phyloP scores from a whole-genome alignment of 2,888 invertebrate genomes.

The Lutraria lutraria region DNA sequence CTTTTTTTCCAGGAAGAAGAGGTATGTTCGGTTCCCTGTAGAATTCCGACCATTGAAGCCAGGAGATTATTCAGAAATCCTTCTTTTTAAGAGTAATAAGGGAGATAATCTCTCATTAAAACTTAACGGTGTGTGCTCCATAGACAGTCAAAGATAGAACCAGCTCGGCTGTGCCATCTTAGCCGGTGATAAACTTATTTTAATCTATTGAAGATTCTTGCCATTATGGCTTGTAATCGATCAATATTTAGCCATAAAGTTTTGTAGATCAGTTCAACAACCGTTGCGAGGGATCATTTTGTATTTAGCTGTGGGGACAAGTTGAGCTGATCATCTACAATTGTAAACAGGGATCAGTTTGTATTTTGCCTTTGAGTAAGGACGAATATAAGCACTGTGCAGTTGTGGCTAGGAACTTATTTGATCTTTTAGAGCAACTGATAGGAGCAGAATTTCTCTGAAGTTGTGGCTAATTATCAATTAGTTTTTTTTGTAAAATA shows the following conservation, averaged over 20 bases:
- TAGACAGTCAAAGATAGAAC: background rate
- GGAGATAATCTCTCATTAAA: slow-evolving; percentile 63
- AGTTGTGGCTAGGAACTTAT: background rate
- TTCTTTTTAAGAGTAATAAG: slow-evolving; percentile 56
- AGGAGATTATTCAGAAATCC: slow-evolving; percentile 53
- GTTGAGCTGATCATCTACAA: no score
- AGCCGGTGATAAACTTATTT: background rate
- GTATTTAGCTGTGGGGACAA: no score
- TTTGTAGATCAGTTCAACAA: no score
- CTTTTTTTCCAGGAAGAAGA: slow-evolving; percentile 69
- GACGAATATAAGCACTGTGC: background rate
- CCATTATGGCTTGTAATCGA: background rate
- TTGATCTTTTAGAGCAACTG: background rate
- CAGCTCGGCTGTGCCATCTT: background rate
- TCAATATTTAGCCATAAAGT: background rate
- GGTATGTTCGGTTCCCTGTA: slow-evolving; percentile 72
- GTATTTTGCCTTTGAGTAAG: no score
- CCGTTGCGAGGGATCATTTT: no score
- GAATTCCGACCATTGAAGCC: slow-evolving; percentile 71
- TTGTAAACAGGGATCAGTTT: no score
- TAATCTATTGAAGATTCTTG: no score
- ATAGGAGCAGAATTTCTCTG: background rate
- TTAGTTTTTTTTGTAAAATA: background rate
- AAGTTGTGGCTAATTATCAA: background rate
- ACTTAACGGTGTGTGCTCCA: slow-evolving; percentile 54